Evolutionary conservation across 2,113 vertebrate genomes (phyloP).

Genomic region (Cynopterus brachyotis): DNA sequence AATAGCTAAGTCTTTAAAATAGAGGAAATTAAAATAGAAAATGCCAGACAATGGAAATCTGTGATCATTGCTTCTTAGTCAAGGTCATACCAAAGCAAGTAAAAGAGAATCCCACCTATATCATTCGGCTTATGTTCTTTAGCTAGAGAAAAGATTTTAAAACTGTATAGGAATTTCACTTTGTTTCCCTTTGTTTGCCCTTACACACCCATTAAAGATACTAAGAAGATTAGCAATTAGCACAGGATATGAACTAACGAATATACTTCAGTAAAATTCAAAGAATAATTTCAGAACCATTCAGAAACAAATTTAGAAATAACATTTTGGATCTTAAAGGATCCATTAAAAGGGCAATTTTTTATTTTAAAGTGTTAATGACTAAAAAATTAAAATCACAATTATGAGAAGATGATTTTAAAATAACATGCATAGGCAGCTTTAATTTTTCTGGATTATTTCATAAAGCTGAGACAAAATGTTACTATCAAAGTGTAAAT

Average conservation of each 20-base stretch:
- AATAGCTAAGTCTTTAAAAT: not conserved
- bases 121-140: not conserved
- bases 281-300: not conserved
- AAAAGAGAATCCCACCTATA: not conserved
- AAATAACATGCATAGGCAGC: not conserved
- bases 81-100: not conserved
- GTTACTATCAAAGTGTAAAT: conserved; percentile 41
- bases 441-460: conserved; percentile 43
- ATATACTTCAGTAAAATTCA: not conserved
- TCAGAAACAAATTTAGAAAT: not conserved
- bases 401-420: not conserved
- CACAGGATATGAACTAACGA: not conserved
- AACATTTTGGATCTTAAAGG: not conserved
- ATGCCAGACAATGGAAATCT: not conserved
- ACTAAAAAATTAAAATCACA: not conserved
- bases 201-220: not conserved
- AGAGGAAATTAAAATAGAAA: not conserved
- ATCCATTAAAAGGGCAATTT: not conserved
- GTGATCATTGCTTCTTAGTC: not conserved
- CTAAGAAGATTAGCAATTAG: not conserved
- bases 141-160: not conserved
- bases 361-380: not conserved
- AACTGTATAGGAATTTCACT: not conserved
- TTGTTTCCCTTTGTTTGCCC: not conserved
- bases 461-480: conserved; percentile 40